phyloP scores from a whole-genome alignment of 2,797 vertebrate genomes.

The Pangasius sanitwongsei region DNA sequence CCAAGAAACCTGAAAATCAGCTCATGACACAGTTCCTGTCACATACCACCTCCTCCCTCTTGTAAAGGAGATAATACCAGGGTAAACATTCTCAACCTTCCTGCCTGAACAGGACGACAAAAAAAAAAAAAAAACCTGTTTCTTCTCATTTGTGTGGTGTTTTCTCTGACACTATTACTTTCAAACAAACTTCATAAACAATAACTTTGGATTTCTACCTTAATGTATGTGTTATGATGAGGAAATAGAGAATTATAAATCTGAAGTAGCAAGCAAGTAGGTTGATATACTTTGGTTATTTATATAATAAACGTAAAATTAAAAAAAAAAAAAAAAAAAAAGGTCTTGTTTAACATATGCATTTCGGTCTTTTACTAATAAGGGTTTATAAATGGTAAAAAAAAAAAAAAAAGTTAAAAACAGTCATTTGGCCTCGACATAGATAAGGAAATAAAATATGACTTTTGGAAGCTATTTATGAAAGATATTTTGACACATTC shows the following conservation, averaged over 20 bases:
- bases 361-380: not conserved
- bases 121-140: not conserved
- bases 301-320: not conserved
- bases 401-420: not conserved
- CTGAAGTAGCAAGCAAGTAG: not conserved
- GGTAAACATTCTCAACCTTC: not conserved
- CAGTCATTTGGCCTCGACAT: not conserved
- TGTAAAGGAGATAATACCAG: not conserved
- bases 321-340: not conserved
- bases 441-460: not conserved
- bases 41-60: slow-evolving; percentile 5
- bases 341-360: not conserved
- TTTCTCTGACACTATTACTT: not conserved
- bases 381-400: not conserved
- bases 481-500: not conserved
- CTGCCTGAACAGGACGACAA: not conserved
- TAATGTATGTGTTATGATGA: not conserved
- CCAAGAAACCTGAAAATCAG: slow-evolving; percentile 36
- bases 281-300: not conserved
- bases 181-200: not conserved
- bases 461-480: not conserved
- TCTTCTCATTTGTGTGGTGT: not conserved
- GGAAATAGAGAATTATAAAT: not conserved
- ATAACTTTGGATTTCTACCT: not conserved
- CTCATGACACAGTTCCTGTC: not conserved